Conservation (phyloP, 1,140 invertebrate genomes). For the Belonocnema kinseyi region DNA sequence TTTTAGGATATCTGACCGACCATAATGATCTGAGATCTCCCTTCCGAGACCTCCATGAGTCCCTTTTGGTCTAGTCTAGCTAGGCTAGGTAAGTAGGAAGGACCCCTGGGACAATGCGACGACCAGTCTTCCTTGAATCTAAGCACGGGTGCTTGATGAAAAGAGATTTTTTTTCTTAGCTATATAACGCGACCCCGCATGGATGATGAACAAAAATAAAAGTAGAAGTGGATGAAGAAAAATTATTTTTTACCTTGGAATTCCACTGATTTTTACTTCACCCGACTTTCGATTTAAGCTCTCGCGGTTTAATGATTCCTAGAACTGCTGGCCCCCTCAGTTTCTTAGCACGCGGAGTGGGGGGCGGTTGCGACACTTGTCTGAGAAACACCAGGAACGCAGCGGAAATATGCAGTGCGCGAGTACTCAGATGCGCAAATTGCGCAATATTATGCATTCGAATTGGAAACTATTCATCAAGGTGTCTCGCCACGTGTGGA, state of each 20-base stretch:
- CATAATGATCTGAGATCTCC: slow-evolving; percentile 63
- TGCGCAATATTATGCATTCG: no score
- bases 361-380: no score
- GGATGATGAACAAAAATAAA: background rate
- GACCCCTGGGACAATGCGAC: slow-evolving; percentile 63
- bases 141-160: slow-evolving; percentile 46
- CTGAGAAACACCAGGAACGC: no score
- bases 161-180: slow-evolving; percentile 51
- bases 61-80: slow-evolving; percentile 53
- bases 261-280: no score
- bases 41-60: slow-evolving; percentile 49
- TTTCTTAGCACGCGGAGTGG: no score
- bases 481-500: no score
- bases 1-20: slow-evolving; percentile 60
- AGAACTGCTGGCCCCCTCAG: no score
- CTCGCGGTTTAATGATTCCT: no score
- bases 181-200: slow-evolving; percentile 3
- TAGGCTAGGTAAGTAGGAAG: slow-evolving; percentile 25
- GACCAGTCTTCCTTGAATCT: slow-evolving; percentile 61
- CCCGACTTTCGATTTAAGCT: no score
- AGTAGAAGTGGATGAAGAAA: background rate
- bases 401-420: no score
- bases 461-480: no score
- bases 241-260: background rate
- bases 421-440: no score